Evolutionary conservation across 2,888 invertebrate genomes (phyloP).

Genomic region (Dynastes grantii): DNA sequence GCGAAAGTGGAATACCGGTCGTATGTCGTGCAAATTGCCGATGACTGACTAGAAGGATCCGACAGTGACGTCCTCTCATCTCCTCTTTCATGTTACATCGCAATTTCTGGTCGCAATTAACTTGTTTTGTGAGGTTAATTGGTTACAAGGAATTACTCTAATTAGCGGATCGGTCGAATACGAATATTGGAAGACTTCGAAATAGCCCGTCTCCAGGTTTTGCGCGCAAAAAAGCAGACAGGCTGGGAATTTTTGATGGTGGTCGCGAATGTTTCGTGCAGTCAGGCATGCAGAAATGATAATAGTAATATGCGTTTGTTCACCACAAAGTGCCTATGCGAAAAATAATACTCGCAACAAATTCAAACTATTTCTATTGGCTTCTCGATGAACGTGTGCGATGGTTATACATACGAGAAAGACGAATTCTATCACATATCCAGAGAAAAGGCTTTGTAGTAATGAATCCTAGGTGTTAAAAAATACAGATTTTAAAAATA

Average conservation of each 20-base stretch:
- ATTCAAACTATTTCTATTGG: constrained; percentile 29
- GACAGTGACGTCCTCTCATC: constrained; percentile 11
- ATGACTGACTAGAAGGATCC: constrained; percentile 3
- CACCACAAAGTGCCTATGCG: constrained; percentile 23
- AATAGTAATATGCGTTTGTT: constrained; percentile 45
- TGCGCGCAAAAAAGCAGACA: constrained; percentile 35
- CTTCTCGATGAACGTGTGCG: not conserved
- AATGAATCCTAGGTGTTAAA: too few relatives aligned
- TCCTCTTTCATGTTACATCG: constrained; percentile 28
- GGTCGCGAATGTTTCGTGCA: constrained; percentile 44
- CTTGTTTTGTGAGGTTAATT: constrained; percentile 52
- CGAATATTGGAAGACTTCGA: constrained; percentile 49
- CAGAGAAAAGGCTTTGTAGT: not conserved
- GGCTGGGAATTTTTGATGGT: constrained; percentile 46
- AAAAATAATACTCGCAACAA: constrained; percentile 15
- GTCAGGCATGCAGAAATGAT: constrained; percentile 45
- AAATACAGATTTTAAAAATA: too few relatives aligned
- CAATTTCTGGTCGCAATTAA: constrained; percentile 49
- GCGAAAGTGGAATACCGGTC: constrained; percentile 49
- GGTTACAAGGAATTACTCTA: constrained; percentile 55
- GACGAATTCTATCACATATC: not conserved
- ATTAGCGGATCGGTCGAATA: constrained; percentile 50
- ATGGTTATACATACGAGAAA: not conserved
- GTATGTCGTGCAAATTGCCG: constrained; percentile 50
- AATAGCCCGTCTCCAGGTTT: constrained; percentile 35